Percentiles rank a stretch among this genome's conserved stretches.
Evolutionary conservation across 2,888 invertebrate species (phyloP).

Genomic region (Cerastoderma edule): DNA sequence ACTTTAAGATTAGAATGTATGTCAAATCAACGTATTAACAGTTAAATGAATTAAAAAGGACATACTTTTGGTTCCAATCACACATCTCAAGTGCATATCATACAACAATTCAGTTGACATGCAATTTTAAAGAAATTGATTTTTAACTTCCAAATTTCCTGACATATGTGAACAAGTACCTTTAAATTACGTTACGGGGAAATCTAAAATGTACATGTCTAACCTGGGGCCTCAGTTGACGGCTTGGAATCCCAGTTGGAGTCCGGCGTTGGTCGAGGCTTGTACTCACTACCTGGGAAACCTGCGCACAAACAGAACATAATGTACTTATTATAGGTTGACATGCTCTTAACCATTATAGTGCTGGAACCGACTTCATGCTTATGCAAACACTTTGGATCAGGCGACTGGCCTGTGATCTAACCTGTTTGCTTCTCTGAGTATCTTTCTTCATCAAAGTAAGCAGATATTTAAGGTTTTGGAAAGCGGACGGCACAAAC

Average conservation of each 20-base stretch:
- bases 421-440: neutral
- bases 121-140: neutral
- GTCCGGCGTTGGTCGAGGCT: slow-evolving; percentile 41
- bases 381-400: neutral
- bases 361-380: no score
- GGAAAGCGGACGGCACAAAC: no score
- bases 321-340: neutral
- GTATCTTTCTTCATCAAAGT: neutral
- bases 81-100: no score
- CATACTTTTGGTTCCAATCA: no score
- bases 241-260: slow-evolving; percentile 47
- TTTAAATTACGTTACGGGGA: neutral
- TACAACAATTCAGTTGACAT: neutral
- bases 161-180: neutral
- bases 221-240: slow-evolving; percentile 23
- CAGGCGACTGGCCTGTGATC: neutral
- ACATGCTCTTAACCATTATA: no score
- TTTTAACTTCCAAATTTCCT: neutral
- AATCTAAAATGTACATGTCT: neutral
- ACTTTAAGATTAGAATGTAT: no score
- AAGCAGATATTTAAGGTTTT: no score
- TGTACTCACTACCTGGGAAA: slow-evolving; percentile 53
- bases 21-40: no score
- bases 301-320: neutral
- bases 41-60: no score